phyloP scores from a whole-genome alignment of 2,797 vertebrate species.

The Microctenopoma lineatum region DNA sequence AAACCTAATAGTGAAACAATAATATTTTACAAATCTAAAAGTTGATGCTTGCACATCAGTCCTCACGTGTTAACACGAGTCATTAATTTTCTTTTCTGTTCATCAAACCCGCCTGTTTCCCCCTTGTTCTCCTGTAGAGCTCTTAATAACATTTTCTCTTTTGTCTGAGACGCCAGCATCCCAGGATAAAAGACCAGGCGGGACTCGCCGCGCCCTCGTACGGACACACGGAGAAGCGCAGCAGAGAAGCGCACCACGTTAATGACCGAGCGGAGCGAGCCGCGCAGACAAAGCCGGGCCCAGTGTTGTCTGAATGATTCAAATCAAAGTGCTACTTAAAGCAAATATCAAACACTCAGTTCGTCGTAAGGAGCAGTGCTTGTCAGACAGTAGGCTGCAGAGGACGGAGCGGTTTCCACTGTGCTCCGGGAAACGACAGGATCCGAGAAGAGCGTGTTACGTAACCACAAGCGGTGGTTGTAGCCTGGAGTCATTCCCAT shows the following conservation, averaged over 20 bases:
- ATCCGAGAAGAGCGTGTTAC: conserved; percentile 67
- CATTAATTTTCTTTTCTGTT: conserved; percentile 3
- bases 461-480: conserved; percentile 77
- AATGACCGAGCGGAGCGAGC: conserved; percentile 10
- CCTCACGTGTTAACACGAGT: neutral
- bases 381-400: conserved; percentile 25
- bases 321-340: neutral
- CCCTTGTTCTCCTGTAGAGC: conserved; percentile 33
- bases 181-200: conserved; percentile 35
- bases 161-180: conserved; percentile 78
- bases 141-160: conserved; percentile 63
- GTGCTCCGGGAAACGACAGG: conserved; percentile 57
- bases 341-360: neutral
- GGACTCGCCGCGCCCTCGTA: conserved; percentile 74
- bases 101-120: neutral
- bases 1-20: neutral
- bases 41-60: neutral
- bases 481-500: conserved; percentile 79
- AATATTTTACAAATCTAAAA: neutral
- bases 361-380: neutral
- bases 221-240: conserved; percentile 59
- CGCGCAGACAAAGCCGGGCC: conserved; percentile 50
- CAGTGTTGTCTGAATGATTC: neutral
- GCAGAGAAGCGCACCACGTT: conserved; percentile 8
- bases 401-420: conserved; percentile 49